Percentiles rank a stretch among this genome's conserved stretches.
Evolutionary conservation across 2,888 invertebrate genomes (phyloP).

Genomic region (Neoascia interrupta): DNA sequence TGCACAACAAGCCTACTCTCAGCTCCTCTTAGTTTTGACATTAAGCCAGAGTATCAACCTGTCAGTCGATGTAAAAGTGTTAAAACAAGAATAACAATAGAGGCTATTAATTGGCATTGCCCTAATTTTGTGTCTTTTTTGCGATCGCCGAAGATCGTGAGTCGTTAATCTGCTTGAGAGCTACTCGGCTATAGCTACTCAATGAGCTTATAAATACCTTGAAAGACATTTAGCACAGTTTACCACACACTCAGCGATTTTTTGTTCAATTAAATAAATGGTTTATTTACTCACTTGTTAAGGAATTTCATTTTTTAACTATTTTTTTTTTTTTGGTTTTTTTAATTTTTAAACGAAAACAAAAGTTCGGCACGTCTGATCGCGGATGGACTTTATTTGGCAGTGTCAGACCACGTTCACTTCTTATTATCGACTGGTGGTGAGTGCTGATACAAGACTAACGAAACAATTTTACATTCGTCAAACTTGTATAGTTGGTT

Average conservation of each 20-base stretch:
- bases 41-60: background rate
- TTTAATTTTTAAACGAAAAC: slow-evolving; percentile 47
- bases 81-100: background rate
- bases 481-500: slow-evolving; percentile 67
- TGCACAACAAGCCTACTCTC: slow-evolving; percentile 12
- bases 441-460: slow-evolving; percentile 72
- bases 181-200: background rate
- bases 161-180: background rate
- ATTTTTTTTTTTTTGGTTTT: no score
- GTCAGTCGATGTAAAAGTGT: slow-evolving; percentile 13
- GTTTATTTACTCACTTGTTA: slow-evolving; percentile 63
- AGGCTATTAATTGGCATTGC: slow-evolving; percentile 17
- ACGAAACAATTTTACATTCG: slow-evolving; percentile 69
- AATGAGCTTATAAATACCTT: background rate
- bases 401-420: slow-evolving; percentile 74
- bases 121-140: slow-evolving; percentile 8
- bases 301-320: slow-evolving; percentile 50
- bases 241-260: slow-evolving; percentile 25
- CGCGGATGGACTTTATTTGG: slow-evolving; percentile 68
- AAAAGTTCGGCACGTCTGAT: slow-evolving; percentile 40
- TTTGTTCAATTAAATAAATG: slow-evolving; percentile 2
- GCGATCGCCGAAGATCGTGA: background rate
- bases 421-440: slow-evolving; percentile 75
- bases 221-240: slow-evolving; percentile 21
- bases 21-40: slow-evolving; percentile 31